phyloP scores from a whole-genome alignment of 2,797 vertebrate genomes.

The Spea hammondii region DNA sequence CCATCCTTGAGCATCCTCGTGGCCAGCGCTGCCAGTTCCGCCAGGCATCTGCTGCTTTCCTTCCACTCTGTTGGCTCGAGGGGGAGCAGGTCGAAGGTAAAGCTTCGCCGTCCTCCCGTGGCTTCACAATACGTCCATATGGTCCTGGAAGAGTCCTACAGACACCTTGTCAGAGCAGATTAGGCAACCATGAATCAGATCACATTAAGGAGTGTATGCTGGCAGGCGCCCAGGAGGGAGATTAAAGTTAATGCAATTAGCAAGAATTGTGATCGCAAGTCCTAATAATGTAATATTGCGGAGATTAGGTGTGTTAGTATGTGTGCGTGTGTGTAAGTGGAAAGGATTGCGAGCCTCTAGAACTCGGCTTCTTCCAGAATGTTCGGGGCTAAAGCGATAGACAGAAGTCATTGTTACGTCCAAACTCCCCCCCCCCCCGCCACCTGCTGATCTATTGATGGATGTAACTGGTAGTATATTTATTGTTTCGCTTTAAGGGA shows the following conservation, averaged over 20 bases:
- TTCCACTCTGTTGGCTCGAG: neutral
- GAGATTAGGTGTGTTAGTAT: conserved; percentile 5
- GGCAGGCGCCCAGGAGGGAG: conserved; percentile 6
- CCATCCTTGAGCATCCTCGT: neutral
- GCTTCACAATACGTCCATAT: conserved; percentile 16
- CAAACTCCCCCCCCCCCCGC: too few species aligned
- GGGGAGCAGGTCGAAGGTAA: conserved; percentile 6
- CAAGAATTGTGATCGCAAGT: conserved; percentile 15
- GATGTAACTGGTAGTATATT: too few species aligned
- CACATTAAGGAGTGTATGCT: conserved; percentile 11
- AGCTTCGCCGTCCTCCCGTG: neutral
- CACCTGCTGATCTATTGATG: too few species aligned
- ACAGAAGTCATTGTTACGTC: too few species aligned
- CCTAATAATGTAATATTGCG: conserved; percentile 10
- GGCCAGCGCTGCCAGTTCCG: neutral
- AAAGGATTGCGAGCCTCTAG: neutral
- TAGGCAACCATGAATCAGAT: conserved; percentile 14
- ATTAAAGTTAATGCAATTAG: conserved; percentile 8
- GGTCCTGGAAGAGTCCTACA: neutral
- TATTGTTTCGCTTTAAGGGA: too few species aligned
- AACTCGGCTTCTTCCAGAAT: neutral
- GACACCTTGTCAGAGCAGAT: conserved; percentile 15
- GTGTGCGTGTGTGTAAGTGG: conserved; percentile 11
- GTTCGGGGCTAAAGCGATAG: neutral
- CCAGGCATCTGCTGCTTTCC: conserved; percentile 5